Evolutionary conservation across 2,888 invertebrate genomes (phyloP).

Genomic region (Leptinotarsa peninsularis): DNA sequence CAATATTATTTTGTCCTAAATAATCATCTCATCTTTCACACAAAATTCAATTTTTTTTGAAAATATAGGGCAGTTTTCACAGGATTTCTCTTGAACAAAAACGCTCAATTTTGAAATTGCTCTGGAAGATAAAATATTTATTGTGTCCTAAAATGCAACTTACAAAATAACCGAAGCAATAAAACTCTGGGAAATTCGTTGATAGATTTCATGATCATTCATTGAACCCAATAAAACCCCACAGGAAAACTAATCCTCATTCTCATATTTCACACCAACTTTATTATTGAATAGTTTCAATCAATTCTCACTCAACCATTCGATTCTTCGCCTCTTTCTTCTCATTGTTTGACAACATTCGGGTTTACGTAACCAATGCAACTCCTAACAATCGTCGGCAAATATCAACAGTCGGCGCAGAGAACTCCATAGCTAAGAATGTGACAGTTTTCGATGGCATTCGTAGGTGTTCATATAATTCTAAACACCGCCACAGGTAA

Average conservation of each 20-base stretch:
- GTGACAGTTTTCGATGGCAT: conserved; percentile 26
- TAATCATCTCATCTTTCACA: no score
- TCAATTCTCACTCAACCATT: conserved; percentile 26
- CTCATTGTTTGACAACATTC: conserved; percentile 46
- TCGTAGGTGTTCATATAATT: conserved; percentile 39
- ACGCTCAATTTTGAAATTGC: no score
- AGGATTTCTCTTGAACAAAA: no score
- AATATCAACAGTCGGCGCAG: conserved; percentile 45
- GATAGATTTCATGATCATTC: no score
- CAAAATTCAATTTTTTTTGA: no score
- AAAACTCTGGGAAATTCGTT: no score
- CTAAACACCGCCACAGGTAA: conserved; percentile 60
- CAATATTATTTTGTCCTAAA: no score
- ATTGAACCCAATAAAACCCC: no score
- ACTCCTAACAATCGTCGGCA: conserved; percentile 47
- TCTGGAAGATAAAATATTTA: no score
- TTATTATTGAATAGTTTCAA: conserved; percentile 11
- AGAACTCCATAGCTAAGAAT: conserved; percentile 31
- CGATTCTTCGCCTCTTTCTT: conserved; percentile 30
- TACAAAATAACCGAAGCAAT: no score
- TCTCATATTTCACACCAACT: conserved; percentile 7
- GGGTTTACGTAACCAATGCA: conserved; percentile 44
- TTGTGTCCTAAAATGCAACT: no score
- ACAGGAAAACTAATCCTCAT: neutral
- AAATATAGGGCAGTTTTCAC: no score